Evolutionary conservation across 2,797 vertebrate genomes (phyloP).

Genomic region (Hoplostethus atlanticus): DNA sequence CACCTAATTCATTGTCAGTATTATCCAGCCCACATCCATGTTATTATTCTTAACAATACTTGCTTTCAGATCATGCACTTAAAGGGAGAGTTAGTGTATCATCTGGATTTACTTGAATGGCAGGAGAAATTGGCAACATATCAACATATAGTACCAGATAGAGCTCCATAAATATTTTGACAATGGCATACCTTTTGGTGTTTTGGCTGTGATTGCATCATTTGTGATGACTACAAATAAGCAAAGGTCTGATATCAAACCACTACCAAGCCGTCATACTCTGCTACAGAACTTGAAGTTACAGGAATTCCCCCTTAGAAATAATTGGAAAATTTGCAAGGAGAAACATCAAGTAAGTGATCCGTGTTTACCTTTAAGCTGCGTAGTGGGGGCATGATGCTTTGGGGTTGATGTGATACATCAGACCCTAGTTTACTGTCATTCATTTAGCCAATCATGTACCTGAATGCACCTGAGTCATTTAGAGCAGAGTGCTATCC

Average conservation of each 20-base stretch:
- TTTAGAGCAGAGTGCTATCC: not conserved
- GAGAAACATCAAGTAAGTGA: not conserved
- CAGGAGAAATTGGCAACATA: conserved; percentile 65
- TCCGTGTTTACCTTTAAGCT: conserved; percentile 2
- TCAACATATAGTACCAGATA: conserved; percentile 47
- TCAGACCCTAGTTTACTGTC: not conserved
- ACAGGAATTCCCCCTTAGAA: not conserved
- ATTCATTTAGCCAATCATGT: not conserved
- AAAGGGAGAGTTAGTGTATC: conserved; percentile 70
- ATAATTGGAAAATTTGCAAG: no score
- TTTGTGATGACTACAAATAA: no score
- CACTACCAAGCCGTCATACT: not conserved
- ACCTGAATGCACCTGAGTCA: not conserved
- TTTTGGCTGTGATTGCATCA: conserved; percentile 30
- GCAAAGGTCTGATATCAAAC: not conserved
- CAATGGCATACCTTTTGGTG: conserved; percentile 34
- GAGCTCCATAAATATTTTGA: conserved; percentile 45
- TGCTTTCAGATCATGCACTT: conserved; percentile 74
- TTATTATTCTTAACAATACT: conserved; percentile 74
- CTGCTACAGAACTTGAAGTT: conserved; percentile 10
- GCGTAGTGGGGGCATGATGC: not conserved
- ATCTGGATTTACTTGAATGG: conserved; percentile 76
- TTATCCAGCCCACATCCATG: conserved; percentile 79
- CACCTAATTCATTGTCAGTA: conserved; percentile 79
- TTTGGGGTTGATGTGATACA: not conserved